These are phyloP conservation scores for Ceratosolen fusciceps DNA, from an alignment of 1,140 invertebrate species.

Conservation along the genomic window DNA sequence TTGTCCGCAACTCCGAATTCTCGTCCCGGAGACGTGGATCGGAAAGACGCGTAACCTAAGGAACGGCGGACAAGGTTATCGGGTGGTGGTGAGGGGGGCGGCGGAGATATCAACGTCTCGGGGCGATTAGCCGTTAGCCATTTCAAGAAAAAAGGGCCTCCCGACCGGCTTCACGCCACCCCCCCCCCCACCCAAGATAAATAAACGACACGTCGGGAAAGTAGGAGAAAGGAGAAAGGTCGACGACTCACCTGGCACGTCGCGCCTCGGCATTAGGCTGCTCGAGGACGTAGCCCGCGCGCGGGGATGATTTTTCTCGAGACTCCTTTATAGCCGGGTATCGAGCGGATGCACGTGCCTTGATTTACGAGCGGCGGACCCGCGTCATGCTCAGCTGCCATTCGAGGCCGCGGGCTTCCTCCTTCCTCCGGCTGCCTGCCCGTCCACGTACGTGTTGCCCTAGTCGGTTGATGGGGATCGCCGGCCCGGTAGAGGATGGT, in stretches of 20 bases:
- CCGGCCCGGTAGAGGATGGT: conserved; percentile 26
- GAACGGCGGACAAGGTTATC: not conserved
- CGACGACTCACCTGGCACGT: conserved; percentile 65
- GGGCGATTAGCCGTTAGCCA: too few relatives aligned
- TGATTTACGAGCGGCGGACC: conserved; percentile 64
- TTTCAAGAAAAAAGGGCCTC: too few relatives aligned
- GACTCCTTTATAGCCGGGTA: conserved; percentile 59
- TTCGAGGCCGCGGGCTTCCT: conserved; percentile 54
- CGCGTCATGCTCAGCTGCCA: conserved; percentile 63
- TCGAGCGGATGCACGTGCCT: conserved; percentile 59
- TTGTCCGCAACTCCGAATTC: too few relatives aligned
- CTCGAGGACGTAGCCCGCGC: conserved; percentile 71
- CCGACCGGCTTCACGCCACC: too few relatives aligned
- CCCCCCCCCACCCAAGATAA: too few relatives aligned
- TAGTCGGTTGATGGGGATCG: too few relatives aligned
- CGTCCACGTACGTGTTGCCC: not conserved
- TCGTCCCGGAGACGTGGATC: too few relatives aligned
- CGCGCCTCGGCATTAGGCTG: conserved; percentile 74
- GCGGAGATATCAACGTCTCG: too few relatives aligned
- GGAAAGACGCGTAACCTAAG: conserved; percentile 4
- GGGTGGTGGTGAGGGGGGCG: not conserved
- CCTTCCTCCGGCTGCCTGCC: not conserved
- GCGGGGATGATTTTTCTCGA: conserved; percentile 74
- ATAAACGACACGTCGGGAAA: conserved; percentile 27
- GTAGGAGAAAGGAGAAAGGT: too few relatives aligned